Evolutionary conservation across 2,888 invertebrate genomes (phyloP).

Genomic region (Acleris holmiana): DNA sequence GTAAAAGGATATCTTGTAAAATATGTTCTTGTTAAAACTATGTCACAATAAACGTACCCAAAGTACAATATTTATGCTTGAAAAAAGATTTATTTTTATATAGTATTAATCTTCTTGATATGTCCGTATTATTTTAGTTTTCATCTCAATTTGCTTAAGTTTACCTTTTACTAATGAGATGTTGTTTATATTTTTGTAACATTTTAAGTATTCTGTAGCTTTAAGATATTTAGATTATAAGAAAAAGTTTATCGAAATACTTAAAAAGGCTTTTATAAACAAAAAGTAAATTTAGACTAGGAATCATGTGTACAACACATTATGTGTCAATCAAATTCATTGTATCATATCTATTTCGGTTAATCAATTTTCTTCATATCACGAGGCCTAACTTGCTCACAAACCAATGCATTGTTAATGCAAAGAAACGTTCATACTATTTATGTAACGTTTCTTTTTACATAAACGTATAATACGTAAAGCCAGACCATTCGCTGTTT

Average conservation of each 20-base stretch:
- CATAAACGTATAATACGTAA: neutral
- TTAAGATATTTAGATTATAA: conserved; percentile 45
- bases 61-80: conserved; percentile 35
- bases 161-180: conserved; percentile 47
- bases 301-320: conserved; percentile 29
- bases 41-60: conserved; percentile 33
- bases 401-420: conserved; percentile 26
- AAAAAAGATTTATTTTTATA: conserved; percentile 47
- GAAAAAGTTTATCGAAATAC: conserved; percentile 37
- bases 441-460: conserved; percentile 27
- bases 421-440: conserved; percentile 16
- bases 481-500: too few relatives aligned
- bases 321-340: conserved; percentile 25
- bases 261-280: conserved; percentile 35
- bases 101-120: conserved; percentile 46
- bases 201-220: conserved; percentile 52
- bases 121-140: conserved; percentile 39
- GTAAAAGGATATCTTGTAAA: too few relatives aligned
- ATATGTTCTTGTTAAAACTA: conserved; percentile 22
- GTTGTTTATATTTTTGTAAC: conserved; percentile 67
- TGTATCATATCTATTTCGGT: conserved; percentile 20
- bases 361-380: conserved; percentile 35
- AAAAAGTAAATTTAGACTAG: conserved; percentile 22
- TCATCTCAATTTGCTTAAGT: conserved; percentile 36
- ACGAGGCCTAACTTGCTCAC: conserved; percentile 42